Conservation (phyloP, 2,797 vertebrate species). For the Chloroceryle amazona region DNA sequence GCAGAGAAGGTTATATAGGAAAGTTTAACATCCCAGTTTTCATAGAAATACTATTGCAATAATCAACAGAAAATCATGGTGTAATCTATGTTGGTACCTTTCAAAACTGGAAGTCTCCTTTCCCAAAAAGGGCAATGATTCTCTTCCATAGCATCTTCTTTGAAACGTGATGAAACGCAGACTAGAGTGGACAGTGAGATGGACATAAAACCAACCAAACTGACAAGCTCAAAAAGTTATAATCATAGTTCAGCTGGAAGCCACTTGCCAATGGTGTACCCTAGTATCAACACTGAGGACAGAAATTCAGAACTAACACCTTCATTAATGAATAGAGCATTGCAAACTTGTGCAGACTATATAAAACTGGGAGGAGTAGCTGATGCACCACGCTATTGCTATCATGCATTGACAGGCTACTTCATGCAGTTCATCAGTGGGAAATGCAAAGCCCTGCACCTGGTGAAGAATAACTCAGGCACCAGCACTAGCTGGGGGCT, state of each 20-base stretch:
- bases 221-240: neutral
- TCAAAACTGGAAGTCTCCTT: neutral
- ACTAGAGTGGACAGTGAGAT: neutral
- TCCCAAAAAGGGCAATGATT: neutral
- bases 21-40: neutral
- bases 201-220: neutral
- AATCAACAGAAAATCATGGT: accelerated
- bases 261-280: no score
- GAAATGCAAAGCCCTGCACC: neutral
- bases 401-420: neutral
- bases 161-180: neutral
- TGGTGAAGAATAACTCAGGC: neutral
- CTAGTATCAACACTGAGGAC: neutral
- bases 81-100: neutral
- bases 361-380: neutral
- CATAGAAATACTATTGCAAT: neutral
- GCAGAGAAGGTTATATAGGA: neutral
- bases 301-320: neutral
- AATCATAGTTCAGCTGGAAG: neutral
- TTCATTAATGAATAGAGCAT: neutral
- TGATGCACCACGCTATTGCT: neutral
- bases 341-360: neutral
- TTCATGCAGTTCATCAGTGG: neutral
- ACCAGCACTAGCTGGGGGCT: accelerated
- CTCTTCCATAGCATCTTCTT: neutral